Percentiles rank a stretch among this genome's conserved stretches.
Conservation (phyloP, 2,113 vertebrate genomes). For the Vanacampus margaritifer region DNA sequence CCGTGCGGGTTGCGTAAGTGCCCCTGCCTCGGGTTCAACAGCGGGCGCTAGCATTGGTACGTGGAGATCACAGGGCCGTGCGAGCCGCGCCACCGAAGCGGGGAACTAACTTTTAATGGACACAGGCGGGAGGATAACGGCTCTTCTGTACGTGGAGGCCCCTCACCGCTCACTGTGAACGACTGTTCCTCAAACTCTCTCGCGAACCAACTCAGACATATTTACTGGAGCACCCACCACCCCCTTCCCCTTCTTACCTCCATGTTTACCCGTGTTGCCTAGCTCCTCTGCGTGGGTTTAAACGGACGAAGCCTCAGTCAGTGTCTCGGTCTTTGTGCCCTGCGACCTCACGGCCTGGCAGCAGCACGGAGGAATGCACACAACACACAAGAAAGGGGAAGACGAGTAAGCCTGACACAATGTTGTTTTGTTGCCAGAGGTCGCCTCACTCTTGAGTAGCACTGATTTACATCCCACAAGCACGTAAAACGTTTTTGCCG, state of each 20-base stretch:
- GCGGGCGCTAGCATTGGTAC: conserved; percentile 30
- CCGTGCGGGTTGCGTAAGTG: conserved; percentile 41
- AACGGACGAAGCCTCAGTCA: conserved; percentile 19
- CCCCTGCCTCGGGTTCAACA: conserved; percentile 31
- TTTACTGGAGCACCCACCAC: conserved; percentile 44
- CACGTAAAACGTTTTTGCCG: not conserved
- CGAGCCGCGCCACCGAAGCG: not conserved
- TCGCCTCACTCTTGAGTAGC: not conserved
- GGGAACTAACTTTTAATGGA: conserved; percentile 29
- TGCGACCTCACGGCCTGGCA: conserved; percentile 53
- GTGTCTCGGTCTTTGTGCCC: conserved; percentile 42
- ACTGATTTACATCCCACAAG: not conserved
- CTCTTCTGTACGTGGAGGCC: conserved; percentile 35
- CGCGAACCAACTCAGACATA: conserved; percentile 43
- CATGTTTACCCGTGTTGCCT: conserved; percentile 12
- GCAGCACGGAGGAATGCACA: conserved; percentile 48
- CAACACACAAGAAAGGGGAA: conserved; percentile 33
- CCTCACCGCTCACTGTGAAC: conserved; percentile 33
- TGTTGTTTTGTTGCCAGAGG: conserved; percentile 24
- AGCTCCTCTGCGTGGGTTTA: conserved; percentile 17
- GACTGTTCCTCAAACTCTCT: conserved; percentile 47
- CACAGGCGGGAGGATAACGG: conserved; percentile 46
- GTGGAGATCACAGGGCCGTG: conserved; percentile 33
- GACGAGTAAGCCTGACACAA: conserved; percentile 6
- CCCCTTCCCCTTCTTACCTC: not conserved